phyloP scores from a whole-genome alignment of 2,113 vertebrate species.

The Prunella himalayana region DNA sequence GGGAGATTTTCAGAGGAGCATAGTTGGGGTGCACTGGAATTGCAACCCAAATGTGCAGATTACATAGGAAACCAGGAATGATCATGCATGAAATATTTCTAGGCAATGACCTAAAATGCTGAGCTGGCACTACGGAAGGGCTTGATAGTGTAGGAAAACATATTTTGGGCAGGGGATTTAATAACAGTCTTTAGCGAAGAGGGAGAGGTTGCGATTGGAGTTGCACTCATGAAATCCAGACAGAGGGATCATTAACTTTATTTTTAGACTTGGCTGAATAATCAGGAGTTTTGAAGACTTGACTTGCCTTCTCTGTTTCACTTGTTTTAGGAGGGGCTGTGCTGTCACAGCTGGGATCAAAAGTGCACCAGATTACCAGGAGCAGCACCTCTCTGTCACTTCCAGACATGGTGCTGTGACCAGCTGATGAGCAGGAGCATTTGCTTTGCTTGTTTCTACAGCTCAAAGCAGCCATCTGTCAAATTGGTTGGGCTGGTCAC shows the following conservation, averaged over 20 bases:
- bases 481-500: background rate
- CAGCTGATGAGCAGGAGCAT: background rate
- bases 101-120: background rate
- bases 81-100: background rate
- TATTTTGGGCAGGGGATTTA: conserved; percentile 32
- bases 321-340: background rate
- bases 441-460: background rate
- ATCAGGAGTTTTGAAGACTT: background rate
- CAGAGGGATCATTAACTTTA: conserved; percentile 47
- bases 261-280: conserved; percentile 44
- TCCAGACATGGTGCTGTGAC: background rate
- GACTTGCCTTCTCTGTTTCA: background rate
- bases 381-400: background rate
- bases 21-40: background rate
- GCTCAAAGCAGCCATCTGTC: background rate
- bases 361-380: background rate
- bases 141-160: background rate
- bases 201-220: background rate
- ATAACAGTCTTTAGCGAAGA: background rate
- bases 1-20: background rate
- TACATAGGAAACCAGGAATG: background rate
- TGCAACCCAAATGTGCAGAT: background rate
- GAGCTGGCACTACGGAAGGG: background rate
- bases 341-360: background rate
- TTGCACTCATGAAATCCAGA: background rate